phyloP scores from a whole-genome alignment of 2,888 invertebrate genomes.

The Cryptus armator region DNA sequence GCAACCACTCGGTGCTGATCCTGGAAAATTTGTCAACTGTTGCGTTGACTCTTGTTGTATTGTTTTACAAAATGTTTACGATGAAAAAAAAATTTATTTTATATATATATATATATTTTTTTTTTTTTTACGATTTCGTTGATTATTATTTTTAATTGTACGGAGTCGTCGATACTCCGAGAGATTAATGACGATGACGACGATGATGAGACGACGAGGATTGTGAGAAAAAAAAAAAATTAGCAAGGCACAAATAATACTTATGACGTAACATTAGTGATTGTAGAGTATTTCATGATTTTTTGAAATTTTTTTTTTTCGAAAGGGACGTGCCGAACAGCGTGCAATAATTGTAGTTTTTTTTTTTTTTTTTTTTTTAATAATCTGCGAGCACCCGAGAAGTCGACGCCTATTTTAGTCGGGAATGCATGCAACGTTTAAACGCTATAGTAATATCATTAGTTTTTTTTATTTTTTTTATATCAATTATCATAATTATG shows the following conservation, averaged over 20 bases:
- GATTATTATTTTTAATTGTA: slow-evolving; percentile 3
- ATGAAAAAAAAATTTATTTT: neutral
- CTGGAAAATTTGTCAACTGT: slow-evolving; percentile 20
- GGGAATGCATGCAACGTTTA: slow-evolving; percentile 78
- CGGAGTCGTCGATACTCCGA: slow-evolving; percentile 25
- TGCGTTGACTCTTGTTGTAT: neutral
- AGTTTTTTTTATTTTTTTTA: slow-evolving; percentile 33
- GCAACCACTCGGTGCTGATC: slow-evolving; percentile 23
- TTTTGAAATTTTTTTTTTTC: slow-evolving; percentile 36
- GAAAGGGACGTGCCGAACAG: slow-evolving; percentile 69
- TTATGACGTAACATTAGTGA: slow-evolving; percentile 48
- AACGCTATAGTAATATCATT: slow-evolving; percentile 35
- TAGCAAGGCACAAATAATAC: slow-evolving; percentile 67
- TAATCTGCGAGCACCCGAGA: slow-evolving; percentile 67
- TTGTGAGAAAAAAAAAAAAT: slow-evolving; percentile 34
- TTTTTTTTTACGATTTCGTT: slow-evolving; percentile 7
- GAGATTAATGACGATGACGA: slow-evolving; percentile 20
- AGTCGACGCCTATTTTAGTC: slow-evolving; percentile 72
- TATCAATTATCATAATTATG: slow-evolving; percentile 28
- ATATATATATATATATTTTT: neutral
- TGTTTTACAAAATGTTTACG: neutral
- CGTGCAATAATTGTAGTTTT: slow-evolving; percentile 82
- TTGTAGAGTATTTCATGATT: slow-evolving; percentile 7
- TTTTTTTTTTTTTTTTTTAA: slow-evolving; percentile 33
- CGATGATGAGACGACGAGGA: slow-evolving; percentile 30